phyloP scores from a whole-genome alignment of 64 coral and sea anemone genomes.

The Porites australiensis region DNA sequence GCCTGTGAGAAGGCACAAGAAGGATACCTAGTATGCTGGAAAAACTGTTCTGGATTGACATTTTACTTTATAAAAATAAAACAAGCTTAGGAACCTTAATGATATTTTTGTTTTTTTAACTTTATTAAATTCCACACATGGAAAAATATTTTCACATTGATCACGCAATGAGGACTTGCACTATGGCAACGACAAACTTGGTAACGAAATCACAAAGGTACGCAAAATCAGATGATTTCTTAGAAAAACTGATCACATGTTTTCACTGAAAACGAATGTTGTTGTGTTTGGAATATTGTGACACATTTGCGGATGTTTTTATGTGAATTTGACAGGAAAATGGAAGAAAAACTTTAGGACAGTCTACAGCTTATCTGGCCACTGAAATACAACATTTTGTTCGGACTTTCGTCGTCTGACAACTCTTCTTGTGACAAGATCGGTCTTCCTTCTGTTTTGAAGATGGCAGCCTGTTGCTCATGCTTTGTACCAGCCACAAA shows the following conservation, averaged over 20 bases:
- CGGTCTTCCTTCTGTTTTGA: neutral
- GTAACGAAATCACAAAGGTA: neutral
- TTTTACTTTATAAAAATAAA: neutral
- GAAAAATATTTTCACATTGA: no score
- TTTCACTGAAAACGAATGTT: neutral
- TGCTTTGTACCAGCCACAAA: neutral
- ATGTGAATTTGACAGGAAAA: neutral
- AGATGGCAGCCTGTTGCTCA: neutral
- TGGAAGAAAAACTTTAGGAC: no score
- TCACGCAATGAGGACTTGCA: no score
- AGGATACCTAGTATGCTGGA: neutral
- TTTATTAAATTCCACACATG: no score
- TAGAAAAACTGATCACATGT: no score
- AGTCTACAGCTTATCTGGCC: no score
- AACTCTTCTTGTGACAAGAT: conserved; percentile 1
- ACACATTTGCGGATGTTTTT: neutral
- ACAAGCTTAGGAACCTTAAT: neutral
- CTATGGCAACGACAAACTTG: no score
- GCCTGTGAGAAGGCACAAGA: no score
- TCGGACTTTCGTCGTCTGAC: neutral
- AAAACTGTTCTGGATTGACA: neutral
- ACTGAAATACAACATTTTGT: neutral
- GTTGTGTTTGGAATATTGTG: neutral
- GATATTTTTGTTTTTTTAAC: neutral
- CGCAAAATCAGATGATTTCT: conserved; percentile 14